Conservation (phyloP, 1,140 invertebrate genomes). For the Eumaeus atala region DNA sequence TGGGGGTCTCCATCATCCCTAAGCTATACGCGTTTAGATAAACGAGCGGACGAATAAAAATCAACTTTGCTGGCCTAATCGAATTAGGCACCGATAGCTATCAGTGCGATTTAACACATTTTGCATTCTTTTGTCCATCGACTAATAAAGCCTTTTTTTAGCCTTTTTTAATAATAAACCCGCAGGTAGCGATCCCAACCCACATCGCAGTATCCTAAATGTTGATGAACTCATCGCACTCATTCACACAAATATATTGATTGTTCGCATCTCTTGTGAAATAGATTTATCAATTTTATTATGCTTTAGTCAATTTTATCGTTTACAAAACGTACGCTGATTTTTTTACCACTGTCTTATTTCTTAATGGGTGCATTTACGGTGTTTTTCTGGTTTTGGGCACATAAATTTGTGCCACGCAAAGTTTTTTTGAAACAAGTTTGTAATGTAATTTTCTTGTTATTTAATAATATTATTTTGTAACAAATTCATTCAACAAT, state of each 20-base stretch:
- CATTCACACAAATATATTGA: conserved; percentile 46
- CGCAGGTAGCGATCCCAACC: conserved; percentile 56
- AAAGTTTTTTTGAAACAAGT: no score
- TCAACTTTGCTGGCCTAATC: conserved; percentile 67
- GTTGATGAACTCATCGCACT: conserved; percentile 59
- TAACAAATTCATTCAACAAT: no score
- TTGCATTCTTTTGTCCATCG: conserved; percentile 64
- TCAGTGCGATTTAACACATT: conserved; percentile 67
- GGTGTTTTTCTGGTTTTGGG: no score
- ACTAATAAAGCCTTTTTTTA: conserved; percentile 36
- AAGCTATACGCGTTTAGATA: conserved; percentile 47
- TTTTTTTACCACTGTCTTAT: conserved; percentile 6
- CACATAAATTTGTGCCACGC: no score
- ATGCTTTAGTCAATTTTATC: conserved; percentile 13
- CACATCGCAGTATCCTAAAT: conserved; percentile 32
- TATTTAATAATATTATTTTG: no score
- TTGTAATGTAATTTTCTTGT: no score
- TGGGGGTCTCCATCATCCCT: conserved; percentile 28
- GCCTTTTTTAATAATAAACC: conserved; percentile 31
- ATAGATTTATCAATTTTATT: conserved; percentile 33
- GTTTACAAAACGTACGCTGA: conserved; percentile 12
- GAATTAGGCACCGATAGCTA: conserved; percentile 66
- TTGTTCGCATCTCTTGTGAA: conserved; percentile 35
- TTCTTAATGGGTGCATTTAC: background rate
- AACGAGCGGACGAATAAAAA: conserved; percentile 63